A percentile compares a stretch with the other conserved stretches of the same genome.
These are phyloP conservation scores for Onychostoma macrolepis DNA, from an alignment of 2,113 vertebrate genomes.

Conservation along the genomic window DNA sequence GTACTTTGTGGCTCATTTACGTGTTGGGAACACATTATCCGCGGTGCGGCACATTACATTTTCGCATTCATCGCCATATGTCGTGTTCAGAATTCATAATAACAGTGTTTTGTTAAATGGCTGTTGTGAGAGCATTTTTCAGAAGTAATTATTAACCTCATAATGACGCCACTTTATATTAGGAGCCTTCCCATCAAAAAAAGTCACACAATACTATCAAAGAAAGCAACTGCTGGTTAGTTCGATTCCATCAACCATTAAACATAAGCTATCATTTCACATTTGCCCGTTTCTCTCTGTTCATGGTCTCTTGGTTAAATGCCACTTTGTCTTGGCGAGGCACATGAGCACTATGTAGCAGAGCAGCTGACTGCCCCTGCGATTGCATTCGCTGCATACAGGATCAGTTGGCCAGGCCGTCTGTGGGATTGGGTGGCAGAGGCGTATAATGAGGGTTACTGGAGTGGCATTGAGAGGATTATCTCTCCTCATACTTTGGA, in stretches of 20 bases:
- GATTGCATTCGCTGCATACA: constrained; percentile 34
- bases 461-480: constrained; percentile 41
- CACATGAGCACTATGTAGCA: constrained; percentile 19
- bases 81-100: constrained; percentile 30
- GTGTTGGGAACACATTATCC: constrained; percentile 38
- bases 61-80: constrained; percentile 21
- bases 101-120: background rate
- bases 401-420: constrained; percentile 34
- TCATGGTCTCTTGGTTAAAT: constrained; percentile 34
- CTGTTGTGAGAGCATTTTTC: constrained; percentile 24
- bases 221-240: constrained; percentile 21
- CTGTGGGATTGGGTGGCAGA: constrained; percentile 28
- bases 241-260: constrained; percentile 28
- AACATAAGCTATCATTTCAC: constrained; percentile 28
- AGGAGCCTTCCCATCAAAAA: background rate
- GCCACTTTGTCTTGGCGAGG: constrained; percentile 32
- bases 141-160: constrained; percentile 38
- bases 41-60: constrained; percentile 10
- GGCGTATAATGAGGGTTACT: constrained; percentile 46
- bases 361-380: constrained; percentile 39
- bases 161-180: constrained; percentile 23
- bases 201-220: constrained; percentile 13
- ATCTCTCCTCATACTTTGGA: constrained; percentile 36
- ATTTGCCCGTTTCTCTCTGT: constrained; percentile 8
- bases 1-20: constrained; percentile 45